phyloP scores from a whole-genome alignment of 1,140 invertebrate genomes.

The Gyrodactylus bullatarudis region DNA sequence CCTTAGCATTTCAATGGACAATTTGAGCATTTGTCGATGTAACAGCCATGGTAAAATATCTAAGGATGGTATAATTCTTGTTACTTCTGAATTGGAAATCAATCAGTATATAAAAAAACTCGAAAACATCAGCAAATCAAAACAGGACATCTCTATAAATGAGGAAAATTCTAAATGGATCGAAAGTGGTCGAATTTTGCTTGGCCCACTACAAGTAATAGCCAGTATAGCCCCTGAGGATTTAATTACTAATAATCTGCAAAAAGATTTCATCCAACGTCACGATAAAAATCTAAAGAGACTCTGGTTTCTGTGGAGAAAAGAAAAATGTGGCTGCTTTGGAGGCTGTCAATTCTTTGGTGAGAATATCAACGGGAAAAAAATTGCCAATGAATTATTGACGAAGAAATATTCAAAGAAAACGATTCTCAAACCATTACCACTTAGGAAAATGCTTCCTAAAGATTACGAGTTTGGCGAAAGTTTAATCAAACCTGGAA shows the following conservation, averaged over 20 bases:
- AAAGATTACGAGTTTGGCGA: slow-evolving; percentile 53
- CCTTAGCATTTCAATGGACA: background rate
- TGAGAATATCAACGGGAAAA: slow-evolving; percentile 33
- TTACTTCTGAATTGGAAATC: background rate
- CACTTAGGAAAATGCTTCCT: too few species aligned
- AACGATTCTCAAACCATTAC: slow-evolving; percentile 7
- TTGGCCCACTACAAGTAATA: background rate
- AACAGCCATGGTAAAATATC: background rate
- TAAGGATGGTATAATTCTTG: background rate
- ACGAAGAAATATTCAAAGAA: background rate
- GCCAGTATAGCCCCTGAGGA: background rate
- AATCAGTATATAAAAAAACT: background rate
- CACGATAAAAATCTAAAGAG: slow-evolving; percentile 56
- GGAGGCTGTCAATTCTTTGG: slow-evolving; percentile 79
- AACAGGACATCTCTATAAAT: too few species aligned
- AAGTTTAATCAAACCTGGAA: slow-evolving; percentile 48
- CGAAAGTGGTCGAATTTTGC: background rate
- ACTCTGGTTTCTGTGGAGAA: slow-evolving; percentile 66
- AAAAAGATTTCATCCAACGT: slow-evolving; percentile 32
- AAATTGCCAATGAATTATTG: slow-evolving; percentile 23
- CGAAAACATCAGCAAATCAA: background rate
- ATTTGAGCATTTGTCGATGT: background rate
- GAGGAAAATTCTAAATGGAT: too few species aligned
- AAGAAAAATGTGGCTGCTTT: slow-evolving; percentile 57
- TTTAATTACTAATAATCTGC: background rate